Base-by-base conservation (phyloP, 2,113 vertebrate species). In the Varanus salvator region DNA sequence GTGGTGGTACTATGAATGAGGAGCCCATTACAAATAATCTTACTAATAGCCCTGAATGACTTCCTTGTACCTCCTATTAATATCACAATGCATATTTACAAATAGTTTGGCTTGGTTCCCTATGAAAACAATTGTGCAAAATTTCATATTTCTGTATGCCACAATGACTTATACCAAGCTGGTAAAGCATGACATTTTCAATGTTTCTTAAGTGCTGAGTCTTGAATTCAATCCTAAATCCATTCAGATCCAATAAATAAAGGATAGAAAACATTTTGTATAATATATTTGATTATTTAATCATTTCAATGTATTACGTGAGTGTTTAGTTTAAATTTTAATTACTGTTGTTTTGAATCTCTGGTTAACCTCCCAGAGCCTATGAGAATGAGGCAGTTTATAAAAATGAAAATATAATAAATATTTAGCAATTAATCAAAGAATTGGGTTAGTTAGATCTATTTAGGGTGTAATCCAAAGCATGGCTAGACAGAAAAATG, bases 181-280 rank as follows among this genome's bases (percentile, higher is more conserved):
- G 52, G 44, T 71, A 71, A 87, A 80, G 17, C 90, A 80, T 81
- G 94, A 87, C 88, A 27, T 75, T 93, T 90, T 74, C 0, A 0
- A 57, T 83, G 17, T 34, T 38, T 66, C 38, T 68, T 34, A 64
- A 87, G 90, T 90, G 69, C 87, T 85, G 25, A 11, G 25, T 27
- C 27, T 84, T 86, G 91, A 72, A 90, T 90, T 91, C 84, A 92
- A 89, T 54, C 88, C 90, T 74, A 17, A 90, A 60, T 80, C 57
- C 38, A 7, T 80, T 66, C 38, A 7, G 6, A 17, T 87, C 5
- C 27, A 34, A 57, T 74, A 91, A 54, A 74, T 14, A 80, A 90
- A 77, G 27, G 6, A 50, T 92, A 69, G 15, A 91, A 27, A 84
- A 84, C 64, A 38, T 0, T 71, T 89, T 92, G 88, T 66, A 50